Evolutionary conservation across 2,888 invertebrate genomes (phyloP).

Genomic region (Tanytarsus gracilentus): DNA sequence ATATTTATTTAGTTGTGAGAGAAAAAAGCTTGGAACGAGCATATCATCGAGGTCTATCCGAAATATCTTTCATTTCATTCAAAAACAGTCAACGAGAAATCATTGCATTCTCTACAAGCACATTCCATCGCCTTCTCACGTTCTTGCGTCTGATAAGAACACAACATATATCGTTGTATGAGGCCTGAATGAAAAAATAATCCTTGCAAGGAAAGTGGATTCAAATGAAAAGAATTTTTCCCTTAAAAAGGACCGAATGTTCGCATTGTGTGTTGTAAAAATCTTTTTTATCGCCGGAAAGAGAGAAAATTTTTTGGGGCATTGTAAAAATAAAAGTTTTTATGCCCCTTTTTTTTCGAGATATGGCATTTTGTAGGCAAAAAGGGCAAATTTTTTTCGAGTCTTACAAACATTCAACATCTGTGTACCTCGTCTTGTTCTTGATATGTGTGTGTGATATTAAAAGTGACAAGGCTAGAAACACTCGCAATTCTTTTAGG

Average conservation of each 20-base stretch:
- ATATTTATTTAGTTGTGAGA: too few species aligned
- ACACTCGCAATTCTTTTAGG: too few species aligned
- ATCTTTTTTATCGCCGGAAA: background rate
- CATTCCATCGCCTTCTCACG: too few species aligned
- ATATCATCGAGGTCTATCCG: too few species aligned
- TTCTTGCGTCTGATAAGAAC: too few species aligned
- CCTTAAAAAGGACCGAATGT: conserved; percentile 5
- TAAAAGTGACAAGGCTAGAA: conserved; percentile 10
- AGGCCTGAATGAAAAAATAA: too few species aligned
- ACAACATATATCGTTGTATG: too few species aligned
- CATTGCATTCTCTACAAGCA: too few species aligned
- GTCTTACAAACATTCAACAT: background rate
- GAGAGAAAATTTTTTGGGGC: background rate
- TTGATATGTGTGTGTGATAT: conserved; percentile 8
- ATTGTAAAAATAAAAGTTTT: conserved; percentile 6
- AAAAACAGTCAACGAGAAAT: too few species aligned
- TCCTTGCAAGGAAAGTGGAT: background rate
- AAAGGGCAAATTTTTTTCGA: background rate
- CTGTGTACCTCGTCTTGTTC: background rate
- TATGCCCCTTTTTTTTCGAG: background rate
- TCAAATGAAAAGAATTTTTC: background rate
- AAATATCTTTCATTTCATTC: too few species aligned
- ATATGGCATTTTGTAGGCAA: background rate
- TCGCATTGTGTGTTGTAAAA: conserved; percentile 8
- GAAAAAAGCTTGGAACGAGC: too few species aligned